phyloP scores from a whole-genome alignment of 2,797 vertebrate species.

The Pygocentrus nattereri region DNA sequence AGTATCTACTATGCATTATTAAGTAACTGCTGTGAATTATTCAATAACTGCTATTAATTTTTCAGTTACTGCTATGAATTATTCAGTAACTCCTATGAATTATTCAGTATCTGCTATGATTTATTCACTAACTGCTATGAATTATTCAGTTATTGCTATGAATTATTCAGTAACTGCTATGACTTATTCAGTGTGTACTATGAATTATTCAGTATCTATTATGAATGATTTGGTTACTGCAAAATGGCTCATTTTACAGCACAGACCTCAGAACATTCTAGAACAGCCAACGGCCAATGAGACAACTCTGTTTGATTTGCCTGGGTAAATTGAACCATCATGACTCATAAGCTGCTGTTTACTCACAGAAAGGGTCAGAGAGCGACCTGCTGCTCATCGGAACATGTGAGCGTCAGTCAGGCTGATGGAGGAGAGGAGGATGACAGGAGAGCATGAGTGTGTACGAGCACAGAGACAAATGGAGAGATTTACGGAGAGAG shows the following conservation, averaged over 20 bases:
- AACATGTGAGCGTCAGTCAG: not conserved
- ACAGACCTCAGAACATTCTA: not conserved
- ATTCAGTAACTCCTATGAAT: too few species aligned
- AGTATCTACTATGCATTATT: too few species aligned
- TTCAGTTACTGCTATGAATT: too few species aligned
- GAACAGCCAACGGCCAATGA: not conserved
- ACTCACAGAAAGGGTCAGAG: not conserved
- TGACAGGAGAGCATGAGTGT: not conserved
- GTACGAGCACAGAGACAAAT: not conserved
- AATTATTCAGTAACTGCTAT: too few species aligned
- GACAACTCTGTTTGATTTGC: not conserved
- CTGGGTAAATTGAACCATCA: not conserved
- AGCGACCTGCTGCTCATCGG: not conserved
- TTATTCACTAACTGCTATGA: too few species aligned
- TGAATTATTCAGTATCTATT: too few species aligned
- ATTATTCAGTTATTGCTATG: too few species aligned
- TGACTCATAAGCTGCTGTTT: not conserved
- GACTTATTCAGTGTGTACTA: too few species aligned
- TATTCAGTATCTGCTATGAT: too few species aligned
- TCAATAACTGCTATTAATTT: too few species aligned
- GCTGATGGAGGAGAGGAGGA: not conserved
- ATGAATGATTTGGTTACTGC: too few species aligned
- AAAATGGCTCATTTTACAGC: not conserved
- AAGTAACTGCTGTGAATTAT: too few species aligned
- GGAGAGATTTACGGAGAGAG: conserved; percentile 1